phyloP scores from a whole-genome alignment of 1,140 invertebrate species.

The Eumaeus atala region DNA sequence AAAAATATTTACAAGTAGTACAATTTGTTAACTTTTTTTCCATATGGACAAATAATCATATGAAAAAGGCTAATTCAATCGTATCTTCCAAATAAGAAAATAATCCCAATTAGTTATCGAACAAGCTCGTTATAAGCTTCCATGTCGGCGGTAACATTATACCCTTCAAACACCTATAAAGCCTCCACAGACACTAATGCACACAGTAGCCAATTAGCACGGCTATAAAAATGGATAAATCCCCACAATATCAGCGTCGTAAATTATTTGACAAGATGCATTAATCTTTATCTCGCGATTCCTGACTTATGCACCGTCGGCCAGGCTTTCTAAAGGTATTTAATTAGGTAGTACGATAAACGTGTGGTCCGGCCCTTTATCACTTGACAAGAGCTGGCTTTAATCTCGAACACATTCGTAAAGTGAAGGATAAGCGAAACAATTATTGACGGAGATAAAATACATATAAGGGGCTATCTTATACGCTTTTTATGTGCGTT shows the following conservation, averaged over 20 bases:
- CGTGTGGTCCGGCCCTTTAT: conserved; percentile 56
- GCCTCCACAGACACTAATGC: no score
- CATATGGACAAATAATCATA: no score
- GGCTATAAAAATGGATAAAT: background rate
- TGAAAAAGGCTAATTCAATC: no score
- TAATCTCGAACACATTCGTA: conserved; percentile 47
- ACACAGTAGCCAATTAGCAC: no score
- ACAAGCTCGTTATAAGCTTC: no score
- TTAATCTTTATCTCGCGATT: conserved; percentile 59
- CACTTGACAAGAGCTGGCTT: conserved; percentile 43
- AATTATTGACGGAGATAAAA: conserved; percentile 6
- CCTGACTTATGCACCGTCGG: conserved; percentile 43
- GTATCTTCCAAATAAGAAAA: no score
- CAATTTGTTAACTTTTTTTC: no score
- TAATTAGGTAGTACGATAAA: conserved; percentile 56
- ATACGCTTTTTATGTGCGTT: background rate
- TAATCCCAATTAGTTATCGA: no score
- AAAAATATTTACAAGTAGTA: no score
- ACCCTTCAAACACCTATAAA: no score
- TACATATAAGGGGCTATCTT: background rate
- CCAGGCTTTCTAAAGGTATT: conserved; percentile 42
- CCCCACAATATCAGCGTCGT: conserved; percentile 39
- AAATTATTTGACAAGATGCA: conserved; percentile 60
- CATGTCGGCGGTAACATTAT: background rate
- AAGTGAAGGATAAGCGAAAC: conserved; percentile 29